Base-by-base conservation (phyloP, 2,888 invertebrate species). In the Melieria picta region DNA sequence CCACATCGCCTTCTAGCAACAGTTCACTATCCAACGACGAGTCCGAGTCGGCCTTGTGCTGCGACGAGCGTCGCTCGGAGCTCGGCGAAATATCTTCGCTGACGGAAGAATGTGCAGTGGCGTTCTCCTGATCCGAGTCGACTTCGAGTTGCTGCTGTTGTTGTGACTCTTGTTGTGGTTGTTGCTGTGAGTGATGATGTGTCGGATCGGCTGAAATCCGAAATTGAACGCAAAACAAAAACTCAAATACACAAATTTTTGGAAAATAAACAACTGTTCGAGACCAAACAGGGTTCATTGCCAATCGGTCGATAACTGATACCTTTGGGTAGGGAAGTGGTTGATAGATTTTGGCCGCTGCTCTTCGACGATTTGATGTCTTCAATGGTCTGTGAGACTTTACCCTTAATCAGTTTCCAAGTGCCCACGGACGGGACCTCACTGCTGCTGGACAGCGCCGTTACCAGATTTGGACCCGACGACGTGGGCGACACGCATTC, bases 401-500 rank as follows among this genome's bases (percentile, higher is more conserved):
- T 86, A 66, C 86, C 87, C 77, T 87, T 87, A 75, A 87, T 85
- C 66, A 86, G 77, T 74, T 84, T 84, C 87, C 87, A 87, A 73
- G 87, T 86, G 71, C 86, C 86, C 11, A 85, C 80, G 47, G 83
- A 77, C 47, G 82, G 80, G 47, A 81, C 77, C 72, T 81, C 85
- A 70, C 77, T 78, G 69, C 77, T 78, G 69, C 79, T 79, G 1
- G 86, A 80, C 10, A 82, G 73, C 60, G 82, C 79, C 48, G 79
- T 78, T 69, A 82, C 79, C 48, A 81, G 74, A 77, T 79, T 81
- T 46, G 84, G 80, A 4, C 80, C 81, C 45, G 80, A 73, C 10
- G 80, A 75, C 42, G 84, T 83, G 11, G 84, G 83, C 11, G 83
- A 83, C 11, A 80, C 73, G 16, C 84, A 82, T 75, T 86, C 86